Conservation (phyloP, 1,140 invertebrate species). For the Neuroterus valhalla region DNA sequence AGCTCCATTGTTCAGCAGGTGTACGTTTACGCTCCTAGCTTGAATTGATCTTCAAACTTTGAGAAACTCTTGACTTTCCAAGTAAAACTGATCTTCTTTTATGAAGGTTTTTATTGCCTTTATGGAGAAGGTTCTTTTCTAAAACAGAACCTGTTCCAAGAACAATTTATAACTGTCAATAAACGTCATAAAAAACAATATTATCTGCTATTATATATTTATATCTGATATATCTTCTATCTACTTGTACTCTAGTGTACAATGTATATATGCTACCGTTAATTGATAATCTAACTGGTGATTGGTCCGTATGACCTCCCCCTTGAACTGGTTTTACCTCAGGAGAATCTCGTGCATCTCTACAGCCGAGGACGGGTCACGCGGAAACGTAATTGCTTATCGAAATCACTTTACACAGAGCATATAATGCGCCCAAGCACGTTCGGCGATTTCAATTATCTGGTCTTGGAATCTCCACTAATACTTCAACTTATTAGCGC, state of each 20-base stretch:
- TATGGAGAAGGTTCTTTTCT: too few relatives aligned
- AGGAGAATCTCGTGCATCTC: not conserved
- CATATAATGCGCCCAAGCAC: constrained; percentile 16
- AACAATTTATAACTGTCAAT: too few relatives aligned
- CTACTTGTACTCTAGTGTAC: not conserved
- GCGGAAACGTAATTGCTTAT: constrained; percentile 25
- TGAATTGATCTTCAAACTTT: too few relatives aligned
- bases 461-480: not conserved
- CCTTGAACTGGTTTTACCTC: constrained; percentile 14
- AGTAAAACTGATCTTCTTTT: too few relatives aligned
- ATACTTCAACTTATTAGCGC: constrained; percentile 18
- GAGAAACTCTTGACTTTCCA: too few relatives aligned
- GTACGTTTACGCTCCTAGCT: too few relatives aligned
- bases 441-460: constrained; percentile 17
- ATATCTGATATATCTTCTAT: not conserved
- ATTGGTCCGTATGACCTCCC: constrained; percentile 13
- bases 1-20: too few relatives aligned
- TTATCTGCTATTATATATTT: too few relatives aligned
- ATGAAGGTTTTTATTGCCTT: too few relatives aligned
- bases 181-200: too few relatives aligned
- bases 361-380: constrained; percentile 7
- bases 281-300: constrained; percentile 9
- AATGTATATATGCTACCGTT: constrained; percentile 8
- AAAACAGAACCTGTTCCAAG: too few relatives aligned
- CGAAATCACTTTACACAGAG: constrained; percentile 22